Evolutionary conservation across 2,797 vertebrate genomes (phyloP), one percentile per base, ranked within the genome.

Genomic region (Fistularia tabacaria): DNA sequence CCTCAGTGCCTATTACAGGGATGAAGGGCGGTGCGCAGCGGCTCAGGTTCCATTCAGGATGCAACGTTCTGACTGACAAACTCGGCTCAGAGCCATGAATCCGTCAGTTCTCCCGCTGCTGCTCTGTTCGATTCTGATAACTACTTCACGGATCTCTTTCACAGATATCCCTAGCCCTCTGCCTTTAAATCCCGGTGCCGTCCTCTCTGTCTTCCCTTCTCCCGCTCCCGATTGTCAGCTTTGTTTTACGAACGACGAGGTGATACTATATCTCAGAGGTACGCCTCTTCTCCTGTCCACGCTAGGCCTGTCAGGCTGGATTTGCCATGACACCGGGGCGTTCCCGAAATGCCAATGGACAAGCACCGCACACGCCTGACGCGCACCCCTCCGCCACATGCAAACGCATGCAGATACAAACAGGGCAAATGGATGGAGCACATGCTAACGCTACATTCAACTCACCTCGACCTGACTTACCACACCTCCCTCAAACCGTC

Each of bases 191-290:
- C 69, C 56, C 62, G 8, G 7, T 11, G 38, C 56, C 58, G 41
- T 49, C 10, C 54, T 73, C 55, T 7, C 43, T 44, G 25, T 25
- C 25, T 25, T 25, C 25, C 25, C 2, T 51, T 62, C 62, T 61
- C 57, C 38, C 64, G 13, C 55, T 47, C 65, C 69, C 77, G 46
- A 52, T 72, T 78, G 82, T 82, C 78, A 71, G 69, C 67, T 84
- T 74, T 77, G 82, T 83, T 86, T 83, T 81, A 77, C 77, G 73
- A 69, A 74, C 59, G 1, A 63, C 59, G 65, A 57, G 51, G 70
- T 70, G 77, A 85, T 81, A 76, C 48, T 58, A 63, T 76, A 69
- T 84, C 77, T 82, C 66, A 51, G 75, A 80, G 77, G 73, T 64
- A 61, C 55, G 51, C 63, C 74, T 72, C 61, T 50, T 51, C 52